Base-by-base conservation (phyloP, 2,113 vertebrate genomes). In the Astur gentilis region DNA sequence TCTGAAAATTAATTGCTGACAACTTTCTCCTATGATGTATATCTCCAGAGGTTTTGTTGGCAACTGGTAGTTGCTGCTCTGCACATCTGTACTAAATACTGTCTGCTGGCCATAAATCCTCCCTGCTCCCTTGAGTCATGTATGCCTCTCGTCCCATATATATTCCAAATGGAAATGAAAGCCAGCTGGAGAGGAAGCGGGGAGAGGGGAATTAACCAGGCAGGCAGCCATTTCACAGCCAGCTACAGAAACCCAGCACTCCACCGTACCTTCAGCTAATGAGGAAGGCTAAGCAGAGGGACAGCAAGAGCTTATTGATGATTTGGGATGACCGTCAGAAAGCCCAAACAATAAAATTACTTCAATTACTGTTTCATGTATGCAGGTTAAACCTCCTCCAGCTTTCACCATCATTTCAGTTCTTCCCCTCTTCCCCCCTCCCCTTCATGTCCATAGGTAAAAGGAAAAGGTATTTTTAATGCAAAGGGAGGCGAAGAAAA, bases 1-100 rank as follows among this genome's bases (percentile, higher is more conserved):
- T 88, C 80, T 75, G 89, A 83, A 97, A 97, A 97, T 94, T 85
- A 97, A 97, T 94, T 95, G 97, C 94, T 95, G 96, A 87, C 94
- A 93, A 60, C 91, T 91, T 83, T 79, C 91, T 90, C 49, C 84
- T 50, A 0, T 95, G 95, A 90, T 96, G 66, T 44, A 91, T 93
- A 80, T 86, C 94, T 91, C 96, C 94, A 95, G 95, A 93, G 95
- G 96, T 96, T 95, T 93, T 73, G 70, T 1, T 97, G 97, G 96
- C 95, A 86, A 42, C 84, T 22, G 87, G 47, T 78, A 58, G 96
- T 7, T 76, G 93, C 95, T 95, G 94, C 79, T 91, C 42, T 80
- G 91, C 96, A 97, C 95, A 97, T 97, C 96, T 97, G 97, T 29
- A 80, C 94, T 54, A 13, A 95, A 22, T 16, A 4, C 52, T 80